These are phyloP conservation scores for Drosophila asahinai DNA, from an alignment of 1,140 invertebrate species.

Conservation along the genomic window DNA sequence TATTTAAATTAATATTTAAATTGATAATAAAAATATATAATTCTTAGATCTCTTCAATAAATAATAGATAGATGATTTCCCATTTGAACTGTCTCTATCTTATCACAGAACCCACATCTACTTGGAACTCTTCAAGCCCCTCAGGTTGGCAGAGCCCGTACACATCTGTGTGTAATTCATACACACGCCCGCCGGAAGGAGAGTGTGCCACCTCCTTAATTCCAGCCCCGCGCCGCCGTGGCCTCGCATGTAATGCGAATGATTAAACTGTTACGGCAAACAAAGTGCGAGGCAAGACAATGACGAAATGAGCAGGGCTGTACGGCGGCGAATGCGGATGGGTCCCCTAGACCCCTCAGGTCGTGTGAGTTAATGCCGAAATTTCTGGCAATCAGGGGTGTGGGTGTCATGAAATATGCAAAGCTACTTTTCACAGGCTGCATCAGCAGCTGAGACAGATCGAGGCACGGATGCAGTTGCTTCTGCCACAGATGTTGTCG, in stretches of 20 bases:
- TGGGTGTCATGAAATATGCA: conserved; percentile 74
- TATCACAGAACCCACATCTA: not conserved
- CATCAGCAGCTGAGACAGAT: conserved; percentile 57
- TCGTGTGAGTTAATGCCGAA: conserved; percentile 68
- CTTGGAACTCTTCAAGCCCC: conserved; percentile 17
- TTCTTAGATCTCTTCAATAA: not conserved
- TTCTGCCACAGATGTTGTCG: conserved; percentile 40
- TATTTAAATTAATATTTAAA: not conserved
- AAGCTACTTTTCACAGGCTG: conserved; percentile 62
- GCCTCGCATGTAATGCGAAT: conserved; percentile 68
- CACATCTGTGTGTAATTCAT: conserved; percentile 47
- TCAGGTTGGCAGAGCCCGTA: not conserved
- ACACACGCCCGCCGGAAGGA: conserved; percentile 16
- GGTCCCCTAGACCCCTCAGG: conserved; percentile 53
- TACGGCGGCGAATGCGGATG: not conserved
- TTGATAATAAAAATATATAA: not conserved
- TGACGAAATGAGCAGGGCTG: conserved; percentile 65
- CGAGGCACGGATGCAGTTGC: conserved; percentile 46
- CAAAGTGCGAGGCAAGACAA: conserved; percentile 74
- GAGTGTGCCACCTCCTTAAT: not conserved
- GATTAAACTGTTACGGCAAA: conserved; percentile 77
- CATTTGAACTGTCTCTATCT: not conserved
- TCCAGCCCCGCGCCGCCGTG: conserved; percentile 9
- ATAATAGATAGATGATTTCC: not conserved
- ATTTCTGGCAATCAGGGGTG: conserved; percentile 65